Evolutionary conservation across 1,140 invertebrate genomes (phyloP), one percentile per base, ranked within the genome.

Genomic region (Agraylea sexmaculata): DNA sequence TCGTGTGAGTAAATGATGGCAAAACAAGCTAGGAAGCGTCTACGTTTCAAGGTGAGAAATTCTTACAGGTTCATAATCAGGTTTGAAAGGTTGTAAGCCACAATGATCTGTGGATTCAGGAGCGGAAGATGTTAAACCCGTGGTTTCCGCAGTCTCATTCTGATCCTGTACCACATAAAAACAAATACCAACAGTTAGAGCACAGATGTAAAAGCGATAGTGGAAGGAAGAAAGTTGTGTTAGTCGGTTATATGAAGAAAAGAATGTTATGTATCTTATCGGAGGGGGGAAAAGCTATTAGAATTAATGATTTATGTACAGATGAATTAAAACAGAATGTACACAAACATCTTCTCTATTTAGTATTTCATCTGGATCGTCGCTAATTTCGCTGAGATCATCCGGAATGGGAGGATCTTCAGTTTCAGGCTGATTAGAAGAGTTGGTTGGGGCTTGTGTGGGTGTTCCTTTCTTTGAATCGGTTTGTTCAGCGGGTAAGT

Each of bases 341-440:
- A 11, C 28, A 57, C 62, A 61, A 60, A 75, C 80, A 58, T 83
- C 79, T 46, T 80, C 80, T 59, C 78, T 73, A 47, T 86, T 82
- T 1, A 87, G 64, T 52, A 87, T 87, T 47, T 87, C 84, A 60
- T 87, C 84, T 33, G 83, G 80, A 61, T 86, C 84, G 54, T 87
- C 84, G 54, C 83, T 86, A 22, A 87, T 86, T 59, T 87, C 84
- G 60, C 84, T 87, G 3, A 87, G 68, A 51, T 85, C 81, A 50
- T 84, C 81, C 40, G 77, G 70, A 40, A 74, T 67, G 0, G 69
- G 68, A 37, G 71, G 69, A 19, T 67, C 46, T 31, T 75, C 69
- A 0, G 60, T 48, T 49, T 79, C 77, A 0, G 55, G 47, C 21
- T 59, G 57, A 10, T 62, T 52, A 2, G 54, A 39, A 11, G 56